Conservation (phyloP, 2,113 vertebrate genomes). For the Electrona antarctica region DNA sequence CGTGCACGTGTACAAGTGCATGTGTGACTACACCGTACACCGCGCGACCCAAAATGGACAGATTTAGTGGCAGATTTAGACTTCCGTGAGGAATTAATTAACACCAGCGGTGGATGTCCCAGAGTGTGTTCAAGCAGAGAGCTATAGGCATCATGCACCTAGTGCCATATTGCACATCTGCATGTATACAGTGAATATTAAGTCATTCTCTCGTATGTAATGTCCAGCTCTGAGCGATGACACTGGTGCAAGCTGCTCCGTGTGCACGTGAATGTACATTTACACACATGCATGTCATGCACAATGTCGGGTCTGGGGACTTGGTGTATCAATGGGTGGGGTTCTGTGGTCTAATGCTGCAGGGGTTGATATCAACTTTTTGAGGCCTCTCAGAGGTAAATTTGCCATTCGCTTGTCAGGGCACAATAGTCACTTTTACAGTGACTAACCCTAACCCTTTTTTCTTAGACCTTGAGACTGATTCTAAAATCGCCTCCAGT, state of each 20-base stretch:
- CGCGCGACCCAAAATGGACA: neutral
- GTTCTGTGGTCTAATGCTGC: too few species aligned
- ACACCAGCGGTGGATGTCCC: slow-evolving; percentile 5
- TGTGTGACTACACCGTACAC: neutral
- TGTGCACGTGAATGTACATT: neutral
- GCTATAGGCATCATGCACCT: slow-evolving; percentile 17
- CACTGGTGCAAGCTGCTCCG: neutral
- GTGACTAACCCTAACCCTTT: too few species aligned
- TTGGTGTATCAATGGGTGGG: too few species aligned
- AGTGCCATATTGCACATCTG: neutral
- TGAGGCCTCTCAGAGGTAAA: too few species aligned
- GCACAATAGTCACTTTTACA: too few species aligned
- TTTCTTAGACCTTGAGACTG: too few species aligned
- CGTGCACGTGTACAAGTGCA: neutral
- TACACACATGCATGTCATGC: too few species aligned
- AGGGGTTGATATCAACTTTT: too few species aligned
- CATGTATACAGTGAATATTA: too few species aligned
- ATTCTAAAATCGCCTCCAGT: too few species aligned
- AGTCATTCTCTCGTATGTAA: neutral
- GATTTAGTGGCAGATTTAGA: slow-evolving; percentile 39
- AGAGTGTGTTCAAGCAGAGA: slow-evolving; percentile 8
- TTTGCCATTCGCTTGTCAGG: too few species aligned
- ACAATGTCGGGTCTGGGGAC: too few species aligned
- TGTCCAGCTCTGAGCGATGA: neutral
- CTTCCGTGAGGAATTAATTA: slow-evolving; percentile 46